A percentile compares a stretch with the other conserved stretches of the same genome.
Evolutionary conservation across 2,113 vertebrate genomes (phyloP).

Genomic region (Acanthisitta chloris): DNA sequence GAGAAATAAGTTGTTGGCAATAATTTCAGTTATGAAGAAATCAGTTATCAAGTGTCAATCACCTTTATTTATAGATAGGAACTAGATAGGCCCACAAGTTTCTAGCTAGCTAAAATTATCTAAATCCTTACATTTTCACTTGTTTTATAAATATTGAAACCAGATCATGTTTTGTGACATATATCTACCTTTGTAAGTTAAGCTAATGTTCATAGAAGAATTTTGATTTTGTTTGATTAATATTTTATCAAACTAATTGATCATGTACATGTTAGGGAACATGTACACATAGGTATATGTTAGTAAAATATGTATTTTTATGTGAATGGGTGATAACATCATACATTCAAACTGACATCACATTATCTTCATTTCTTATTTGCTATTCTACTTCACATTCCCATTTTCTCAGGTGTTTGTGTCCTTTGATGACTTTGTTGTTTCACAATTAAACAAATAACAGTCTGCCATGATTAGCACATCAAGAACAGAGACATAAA

Average conservation of each 20-base stretch:
- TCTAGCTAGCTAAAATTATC: background rate
- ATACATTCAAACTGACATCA: background rate
- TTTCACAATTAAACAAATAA: background rate
- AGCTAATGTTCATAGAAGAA: background rate
- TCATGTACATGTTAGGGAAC: no score
- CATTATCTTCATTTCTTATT: background rate
- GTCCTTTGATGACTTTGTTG: background rate
- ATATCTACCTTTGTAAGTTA: background rate
- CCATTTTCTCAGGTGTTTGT: background rate
- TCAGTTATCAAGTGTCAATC: background rate
- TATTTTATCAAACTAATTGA: background rate
- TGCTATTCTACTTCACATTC: background rate
- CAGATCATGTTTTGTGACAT: background rate
- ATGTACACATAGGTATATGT: no score
- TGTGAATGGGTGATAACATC: background rate
- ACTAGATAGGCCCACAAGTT: background rate
- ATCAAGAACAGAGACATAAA: background rate
- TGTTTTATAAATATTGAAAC: background rate
- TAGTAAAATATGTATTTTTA: background rate
- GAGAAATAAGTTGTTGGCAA: background rate
- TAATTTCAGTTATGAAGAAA: background rate
- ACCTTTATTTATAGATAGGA: background rate
- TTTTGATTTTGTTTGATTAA: background rate
- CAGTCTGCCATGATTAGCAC: background rate
- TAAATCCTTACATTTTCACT: background rate